These are phyloP conservation scores for Lasiurus cinereus DNA, from an alignment of 2,113 vertebrate species.

Conservation along the genomic window DNA sequence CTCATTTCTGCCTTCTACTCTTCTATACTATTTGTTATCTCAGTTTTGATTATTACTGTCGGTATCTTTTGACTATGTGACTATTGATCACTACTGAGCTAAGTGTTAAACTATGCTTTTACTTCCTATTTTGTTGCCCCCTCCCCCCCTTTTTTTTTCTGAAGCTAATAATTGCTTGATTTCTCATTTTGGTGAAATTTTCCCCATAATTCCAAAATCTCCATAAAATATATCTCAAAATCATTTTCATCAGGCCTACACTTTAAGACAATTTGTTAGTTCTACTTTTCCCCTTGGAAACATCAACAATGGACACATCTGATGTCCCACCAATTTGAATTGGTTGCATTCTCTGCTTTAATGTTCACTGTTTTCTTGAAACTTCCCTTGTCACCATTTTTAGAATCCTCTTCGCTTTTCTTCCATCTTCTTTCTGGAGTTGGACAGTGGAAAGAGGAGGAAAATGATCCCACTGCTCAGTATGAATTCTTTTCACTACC, in stretches of 20 bases:
- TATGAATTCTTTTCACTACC: background rate
- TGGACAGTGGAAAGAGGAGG: background rate
- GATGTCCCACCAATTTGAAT: background rate
- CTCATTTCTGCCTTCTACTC: background rate
- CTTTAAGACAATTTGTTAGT: background rate
- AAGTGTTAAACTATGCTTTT: background rate
- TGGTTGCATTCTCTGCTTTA: background rate
- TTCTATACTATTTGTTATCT: background rate
- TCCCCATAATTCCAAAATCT: background rate
- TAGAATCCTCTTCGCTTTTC: background rate
- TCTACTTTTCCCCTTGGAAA: background rate
- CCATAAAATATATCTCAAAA: background rate
- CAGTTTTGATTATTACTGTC: background rate
- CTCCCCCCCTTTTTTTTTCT: background rate
- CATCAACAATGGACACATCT: background rate
- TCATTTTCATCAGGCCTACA: slow-evolving; percentile 32
- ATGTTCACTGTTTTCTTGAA: background rate
- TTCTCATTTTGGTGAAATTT: slow-evolving; percentile 9
- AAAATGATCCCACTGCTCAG: background rate
- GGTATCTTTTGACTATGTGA: background rate
- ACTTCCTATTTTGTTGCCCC: slow-evolving; percentile 9
- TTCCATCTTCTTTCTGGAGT: background rate
- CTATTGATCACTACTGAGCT: background rate
- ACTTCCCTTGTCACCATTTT: background rate
- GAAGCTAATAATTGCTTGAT: slow-evolving; percentile 5